Evolutionary conservation across 2,113 vertebrate species (phyloP).

Genomic region (Albula glossodonta): DNA sequence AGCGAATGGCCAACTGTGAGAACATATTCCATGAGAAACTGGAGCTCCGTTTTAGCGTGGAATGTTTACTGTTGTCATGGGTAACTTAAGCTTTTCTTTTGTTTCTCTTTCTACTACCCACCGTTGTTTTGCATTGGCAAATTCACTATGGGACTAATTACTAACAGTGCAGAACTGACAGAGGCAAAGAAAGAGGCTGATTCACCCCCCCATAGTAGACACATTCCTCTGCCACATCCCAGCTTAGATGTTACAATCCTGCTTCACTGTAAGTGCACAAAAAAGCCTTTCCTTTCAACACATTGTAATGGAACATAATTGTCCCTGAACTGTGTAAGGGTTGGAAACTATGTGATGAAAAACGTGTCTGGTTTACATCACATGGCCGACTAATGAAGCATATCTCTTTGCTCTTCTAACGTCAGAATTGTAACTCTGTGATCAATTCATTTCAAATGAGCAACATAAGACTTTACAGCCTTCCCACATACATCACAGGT

Average conservation of each 20-base stretch:
- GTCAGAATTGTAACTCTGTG: neutral
- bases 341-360: constrained; percentile 1
- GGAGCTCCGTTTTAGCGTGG: neutral
- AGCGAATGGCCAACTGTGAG: neutral
- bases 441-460: neutral
- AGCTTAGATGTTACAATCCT: neutral
- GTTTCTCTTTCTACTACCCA: neutral
- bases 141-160: constrained; percentile 26
- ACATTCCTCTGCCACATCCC: neutral
- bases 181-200: neutral
- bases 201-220: neutral
- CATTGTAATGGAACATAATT: neutral
- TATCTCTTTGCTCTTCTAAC: neutral
- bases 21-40: neutral
- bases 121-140: neutral
- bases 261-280: neutral
- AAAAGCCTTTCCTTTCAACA: neutral
- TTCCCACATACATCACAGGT: constrained; percentile 4
- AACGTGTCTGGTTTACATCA: neutral
- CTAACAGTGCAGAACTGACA: constrained; percentile 10
- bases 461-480: neutral
- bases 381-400: neutral
- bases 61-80: constrained; percentile 24
- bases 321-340: neutral
- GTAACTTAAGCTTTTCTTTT: neutral